Evolutionary conservation across 2,797 vertebrate genomes (phyloP).

Genomic region (Dicrostonyx torquatus): DNA sequence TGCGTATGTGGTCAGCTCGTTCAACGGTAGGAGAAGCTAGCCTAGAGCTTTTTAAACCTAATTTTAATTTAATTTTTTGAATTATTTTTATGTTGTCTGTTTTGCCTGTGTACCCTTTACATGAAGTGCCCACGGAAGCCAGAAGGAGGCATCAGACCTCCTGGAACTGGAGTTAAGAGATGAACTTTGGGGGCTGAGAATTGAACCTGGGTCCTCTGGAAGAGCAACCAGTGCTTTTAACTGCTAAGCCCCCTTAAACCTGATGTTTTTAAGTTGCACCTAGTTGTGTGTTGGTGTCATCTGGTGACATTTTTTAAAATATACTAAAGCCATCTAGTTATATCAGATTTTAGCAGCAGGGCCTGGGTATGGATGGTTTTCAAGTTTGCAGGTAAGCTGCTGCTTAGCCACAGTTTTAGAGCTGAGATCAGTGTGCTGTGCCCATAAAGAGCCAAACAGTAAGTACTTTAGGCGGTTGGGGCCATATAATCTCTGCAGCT

Average conservation of each 20-base stretch:
- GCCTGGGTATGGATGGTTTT: not conserved
- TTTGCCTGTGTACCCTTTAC: not conserved
- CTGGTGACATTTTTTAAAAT: not conserved
- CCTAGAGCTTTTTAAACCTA: not conserved
- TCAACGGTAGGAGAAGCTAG: not conserved
- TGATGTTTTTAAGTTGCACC: not conserved
- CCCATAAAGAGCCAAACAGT: not conserved
- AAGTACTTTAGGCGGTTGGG: not conserved
- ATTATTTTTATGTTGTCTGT: not conserved
- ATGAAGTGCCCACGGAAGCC: not conserved
- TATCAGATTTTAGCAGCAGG: not conserved
- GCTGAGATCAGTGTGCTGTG: not conserved
- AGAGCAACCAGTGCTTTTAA: not conserved
- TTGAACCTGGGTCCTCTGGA: not conserved
- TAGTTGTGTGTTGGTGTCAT: too few species aligned
- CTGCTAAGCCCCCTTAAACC: not conserved
- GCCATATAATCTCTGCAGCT: not conserved
- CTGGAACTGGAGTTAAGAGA: too few species aligned
- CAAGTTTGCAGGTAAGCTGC: not conserved
- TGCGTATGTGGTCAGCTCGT: not conserved
- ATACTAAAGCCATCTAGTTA: not conserved
- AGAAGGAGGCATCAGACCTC: not conserved
- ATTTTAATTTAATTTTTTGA: not conserved
- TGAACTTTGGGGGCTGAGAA: not conserved
- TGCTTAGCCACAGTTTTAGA: not conserved